Base-by-base conservation (phyloP, 2,113 vertebrate genomes). In the Orcinus orca region DNA sequence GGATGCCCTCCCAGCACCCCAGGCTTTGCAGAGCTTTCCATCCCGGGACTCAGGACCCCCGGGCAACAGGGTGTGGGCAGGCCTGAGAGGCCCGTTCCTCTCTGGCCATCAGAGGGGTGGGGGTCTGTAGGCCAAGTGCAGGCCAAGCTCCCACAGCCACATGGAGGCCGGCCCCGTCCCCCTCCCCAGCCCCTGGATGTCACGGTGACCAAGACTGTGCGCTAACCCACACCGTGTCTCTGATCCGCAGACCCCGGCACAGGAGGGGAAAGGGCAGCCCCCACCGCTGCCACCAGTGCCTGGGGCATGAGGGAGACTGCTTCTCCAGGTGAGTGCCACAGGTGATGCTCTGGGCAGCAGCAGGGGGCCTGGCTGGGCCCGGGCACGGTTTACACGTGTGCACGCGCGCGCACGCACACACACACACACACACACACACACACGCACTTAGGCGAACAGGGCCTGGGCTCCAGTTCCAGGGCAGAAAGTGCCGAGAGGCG, bases 261-360 rank as follows among this genome's bases (percentile, higher is more conserved):
- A 1, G 1, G n/a, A 5, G 50, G 44, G 26, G 33, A 60, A 11
- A 11, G 1, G 21, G 94, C 0, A 7, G 67, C 47, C 26, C 29
- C 38, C 4, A 3, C 4, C 0, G 1, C 50, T 3, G n/a, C 31
- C 41, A 2, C 25, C 5, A 11, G 82, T 0, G 5, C 29, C 77
- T 1, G 0, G 88, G 96, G 97, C 23, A 93, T 97, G 97, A 96
- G 7, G 1, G 23, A 36, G 21, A 5, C 26, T 36, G 41, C 21
- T 18, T 18, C 26, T 11, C 20, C 68, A 96, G 96, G 97, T 98
- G 92, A 97, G 97, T 58, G n/a, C 74, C 23, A 6, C 36, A 50
- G 55, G 65, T n/a, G 44, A 29, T 14, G n/a, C 63, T 6, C 55
- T 10, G 65, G 53, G 63, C 6, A 17, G 41, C 6, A 53, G 36